A percentile compares a stretch with the other conserved stretches of the same genome.
Evolutionary conservation across 2,113 vertebrate species (phyloP).

Genomic region (Xenus cinereus): DNA sequence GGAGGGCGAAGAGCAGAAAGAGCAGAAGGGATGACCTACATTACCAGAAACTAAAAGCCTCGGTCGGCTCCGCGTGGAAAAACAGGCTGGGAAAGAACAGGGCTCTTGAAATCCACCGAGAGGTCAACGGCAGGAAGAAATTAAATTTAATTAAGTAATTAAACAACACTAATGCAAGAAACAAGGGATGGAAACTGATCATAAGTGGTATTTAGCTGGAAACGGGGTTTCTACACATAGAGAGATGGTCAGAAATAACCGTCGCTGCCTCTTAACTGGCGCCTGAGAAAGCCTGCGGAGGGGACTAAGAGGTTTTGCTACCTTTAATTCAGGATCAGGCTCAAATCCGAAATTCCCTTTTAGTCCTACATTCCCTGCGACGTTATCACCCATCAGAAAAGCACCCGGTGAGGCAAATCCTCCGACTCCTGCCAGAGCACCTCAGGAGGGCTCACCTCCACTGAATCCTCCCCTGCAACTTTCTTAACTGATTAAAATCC

Average conservation of each 20-base stretch:
- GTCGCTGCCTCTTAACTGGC: not conserved
- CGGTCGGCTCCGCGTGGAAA: not conserved
- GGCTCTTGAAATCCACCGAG: not conserved
- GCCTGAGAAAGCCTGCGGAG: no score
- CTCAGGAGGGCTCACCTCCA: not conserved
- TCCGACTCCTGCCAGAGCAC: not conserved
- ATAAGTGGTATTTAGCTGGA: not conserved
- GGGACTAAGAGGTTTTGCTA: not conserved
- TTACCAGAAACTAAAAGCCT: not conserved
- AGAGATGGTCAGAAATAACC: not conserved
- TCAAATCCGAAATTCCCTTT: not conserved
- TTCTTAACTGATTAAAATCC: no score
- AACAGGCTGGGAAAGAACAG: not conserved
- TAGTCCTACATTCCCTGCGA: not conserved
- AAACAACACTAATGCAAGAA: not conserved
- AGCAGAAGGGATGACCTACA: not conserved
- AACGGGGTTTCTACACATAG: not conserved
- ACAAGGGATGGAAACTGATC: accelerated
- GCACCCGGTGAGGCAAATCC: not conserved
- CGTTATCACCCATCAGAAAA: not conserved
- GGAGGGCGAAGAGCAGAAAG: not conserved
- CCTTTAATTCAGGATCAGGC: not conserved
- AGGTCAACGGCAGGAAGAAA: not conserved
- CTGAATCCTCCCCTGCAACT: not conserved
- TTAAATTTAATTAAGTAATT: not conserved